phyloP scores from a whole-genome alignment of 2,797 vertebrate species.

The Triplophysa yarkandensis region DNA sequence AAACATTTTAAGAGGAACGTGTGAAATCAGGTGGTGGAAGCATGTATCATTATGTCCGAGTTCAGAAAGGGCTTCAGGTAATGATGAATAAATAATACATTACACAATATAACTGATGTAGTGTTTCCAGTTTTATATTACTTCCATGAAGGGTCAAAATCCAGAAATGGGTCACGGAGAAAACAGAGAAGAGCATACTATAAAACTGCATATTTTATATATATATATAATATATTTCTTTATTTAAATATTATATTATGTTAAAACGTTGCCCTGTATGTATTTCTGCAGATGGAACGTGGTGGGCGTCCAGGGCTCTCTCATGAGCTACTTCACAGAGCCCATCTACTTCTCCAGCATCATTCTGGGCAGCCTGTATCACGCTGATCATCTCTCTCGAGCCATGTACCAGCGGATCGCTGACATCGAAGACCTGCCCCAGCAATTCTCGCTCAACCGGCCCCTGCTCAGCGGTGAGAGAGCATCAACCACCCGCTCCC shows the following conservation, averaged over 20 bases:
- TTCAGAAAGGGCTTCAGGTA: conserved; percentile 34
- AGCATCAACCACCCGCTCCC: not conserved
- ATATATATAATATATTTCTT: no score
- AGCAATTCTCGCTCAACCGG: conserved; percentile 91
- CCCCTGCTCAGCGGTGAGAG: conserved; percentile 91
- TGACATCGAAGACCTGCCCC: conserved; percentile 90
- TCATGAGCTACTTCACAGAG: conserved; percentile 94
- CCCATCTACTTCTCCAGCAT: conserved; percentile 97
- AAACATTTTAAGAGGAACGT: not conserved
- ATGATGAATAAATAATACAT: not conserved
- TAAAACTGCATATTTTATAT: no score
- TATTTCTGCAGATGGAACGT: conserved; percentile 87
- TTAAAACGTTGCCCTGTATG: no score
- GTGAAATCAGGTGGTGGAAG: conserved; percentile 14
- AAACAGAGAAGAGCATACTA: not conserved
- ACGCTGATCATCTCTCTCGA: conserved; percentile 93
- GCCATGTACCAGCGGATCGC: conserved; percentile 96
- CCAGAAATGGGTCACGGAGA: not conserved
- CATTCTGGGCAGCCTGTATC: conserved; percentile 95
- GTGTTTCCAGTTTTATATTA: no score
- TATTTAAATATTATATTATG: no score
- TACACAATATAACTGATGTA: not conserved
- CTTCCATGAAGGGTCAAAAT: not conserved
- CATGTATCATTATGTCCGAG: conserved; percentile 14
- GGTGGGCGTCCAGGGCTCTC: conserved; percentile 92